Percentiles rank a stretch among this genome's conserved stretches.
phyloP scores from a whole-genome alignment of 2,113 vertebrate genomes.

The Thermophis baileyi region DNA sequence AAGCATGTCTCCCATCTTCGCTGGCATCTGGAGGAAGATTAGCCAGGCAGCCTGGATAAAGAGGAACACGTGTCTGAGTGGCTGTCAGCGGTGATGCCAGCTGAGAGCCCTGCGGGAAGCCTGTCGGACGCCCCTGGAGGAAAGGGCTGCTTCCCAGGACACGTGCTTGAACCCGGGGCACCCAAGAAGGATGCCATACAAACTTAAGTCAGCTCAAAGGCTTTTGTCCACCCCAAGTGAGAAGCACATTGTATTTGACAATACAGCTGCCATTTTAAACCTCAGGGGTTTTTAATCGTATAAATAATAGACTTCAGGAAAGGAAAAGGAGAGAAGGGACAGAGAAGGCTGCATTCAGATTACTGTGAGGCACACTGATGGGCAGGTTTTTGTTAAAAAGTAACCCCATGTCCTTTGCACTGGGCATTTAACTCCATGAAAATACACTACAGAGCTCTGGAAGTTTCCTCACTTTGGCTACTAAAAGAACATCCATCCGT shows the following conservation, averaged over 20 bases:
- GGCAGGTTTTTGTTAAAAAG: conserved; percentile 32
- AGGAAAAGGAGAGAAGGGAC: not conserved
- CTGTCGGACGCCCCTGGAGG: conserved; percentile 38
- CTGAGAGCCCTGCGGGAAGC: conserved; percentile 22
- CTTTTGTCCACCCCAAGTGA: conserved; percentile 58
- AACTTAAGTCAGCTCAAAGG: conserved; percentile 50
- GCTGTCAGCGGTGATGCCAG: not conserved
- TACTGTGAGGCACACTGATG: conserved; percentile 43
- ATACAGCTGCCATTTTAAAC: conserved; percentile 65
- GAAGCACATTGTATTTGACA: conserved; percentile 61
- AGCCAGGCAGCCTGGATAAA: conserved; percentile 1
- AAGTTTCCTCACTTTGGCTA: conserved; percentile 47
- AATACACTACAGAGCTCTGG: conserved; percentile 50
- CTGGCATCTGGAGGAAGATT: not conserved
- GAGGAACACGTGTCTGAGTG: conserved; percentile 24
- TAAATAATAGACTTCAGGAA: conserved; percentile 62
- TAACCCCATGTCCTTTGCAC: conserved; percentile 9
- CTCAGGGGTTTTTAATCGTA: conserved; percentile 58
- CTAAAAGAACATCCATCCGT: conserved; percentile 40
- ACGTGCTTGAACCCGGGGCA: conserved; percentile 30
- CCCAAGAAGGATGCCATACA: conserved; percentile 40
- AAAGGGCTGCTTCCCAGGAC: conserved; percentile 26
- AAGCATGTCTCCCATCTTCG: conserved; percentile 23
- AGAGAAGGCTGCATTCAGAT: conserved; percentile 57
- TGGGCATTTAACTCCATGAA: conserved; percentile 34